Evolutionary conservation across 2,113 vertebrate genomes (phyloP), one percentile per base, ranked within the genome.

Genomic region (Perca flavescens): DNA sequence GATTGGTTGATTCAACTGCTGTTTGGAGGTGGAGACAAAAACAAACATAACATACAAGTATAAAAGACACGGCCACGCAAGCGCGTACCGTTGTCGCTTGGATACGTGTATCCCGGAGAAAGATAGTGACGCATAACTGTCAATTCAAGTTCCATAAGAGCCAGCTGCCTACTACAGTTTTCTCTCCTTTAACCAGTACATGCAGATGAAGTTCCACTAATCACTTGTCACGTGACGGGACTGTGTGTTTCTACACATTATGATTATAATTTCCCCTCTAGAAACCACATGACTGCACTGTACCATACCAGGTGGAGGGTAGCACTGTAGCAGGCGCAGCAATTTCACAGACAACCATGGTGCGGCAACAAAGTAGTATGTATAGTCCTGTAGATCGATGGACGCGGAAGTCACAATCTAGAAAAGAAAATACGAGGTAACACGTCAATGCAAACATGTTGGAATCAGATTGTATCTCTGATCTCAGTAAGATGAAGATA

Each of bases 351-450:
- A 97, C 57, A 97, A 93, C 97, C 97, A 97, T 1, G 97, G 97
- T 0, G 97, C 97, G 0, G 97, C 96, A 4, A 98, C 97, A 12
- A 97, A 98, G 92, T 97, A 98, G 89, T 97, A 97, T 0, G 97
- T 97, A 69, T 97, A 98, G 92, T 97, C 96, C 91, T 97, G 97
- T 12, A 97, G 96, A 92, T 97, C 97, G 0, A 97, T 97, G 92
- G 96, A 97, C 3, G 97, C 96, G 0, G 97, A 98, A 3, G 97
- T 97, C 60, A 98, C 97, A 0, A 97, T 97, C 97, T 98, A 63
- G 14, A 71, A 14, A 46, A 28, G 21, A 2, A 8, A 36, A 16
- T n/a, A 74, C 6, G 58, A 71, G 25, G 49, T 0, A 13, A 36
- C 7, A 36, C 2, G 36, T 25, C 1, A 43, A 10, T 43, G 11